Conservation (phyloP, 2,113 vertebrate genomes). For the Actinemys pallida region DNA sequence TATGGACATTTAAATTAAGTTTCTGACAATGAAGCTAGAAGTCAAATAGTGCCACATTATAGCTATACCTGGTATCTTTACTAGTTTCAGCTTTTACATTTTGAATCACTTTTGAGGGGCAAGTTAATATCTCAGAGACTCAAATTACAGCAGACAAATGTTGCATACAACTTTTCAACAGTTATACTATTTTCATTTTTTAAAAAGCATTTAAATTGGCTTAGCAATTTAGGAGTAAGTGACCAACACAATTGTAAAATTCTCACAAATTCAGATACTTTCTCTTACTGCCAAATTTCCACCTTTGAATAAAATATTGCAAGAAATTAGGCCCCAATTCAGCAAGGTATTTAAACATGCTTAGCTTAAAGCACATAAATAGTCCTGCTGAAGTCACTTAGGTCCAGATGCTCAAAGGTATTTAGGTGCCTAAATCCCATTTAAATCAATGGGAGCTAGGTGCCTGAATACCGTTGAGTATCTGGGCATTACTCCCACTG, state of each 20-base stretch:
- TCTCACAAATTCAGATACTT: neutral
- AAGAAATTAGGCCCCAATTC: neutral
- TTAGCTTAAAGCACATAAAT: neutral
- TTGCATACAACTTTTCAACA: slow-evolving; percentile 15
- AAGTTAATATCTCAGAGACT: neutral
- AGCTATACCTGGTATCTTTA: neutral
- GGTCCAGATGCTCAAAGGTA: neutral
- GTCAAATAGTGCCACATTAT: neutral
- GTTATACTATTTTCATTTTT: neutral
- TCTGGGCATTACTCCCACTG: neutral
- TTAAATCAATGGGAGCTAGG: neutral
- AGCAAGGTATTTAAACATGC: neutral
- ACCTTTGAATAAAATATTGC: neutral
- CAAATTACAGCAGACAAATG: neutral
- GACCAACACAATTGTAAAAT: neutral
- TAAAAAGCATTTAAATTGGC: neutral
- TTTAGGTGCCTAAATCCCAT: neutral
- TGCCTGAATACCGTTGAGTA: neutral
- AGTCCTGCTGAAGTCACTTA: neutral
- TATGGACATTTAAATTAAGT: slow-evolving; percentile 57
- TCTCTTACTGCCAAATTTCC: neutral
- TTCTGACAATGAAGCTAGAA: slow-evolving; percentile 44
- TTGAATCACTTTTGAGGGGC: neutral
- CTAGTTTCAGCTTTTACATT: neutral
- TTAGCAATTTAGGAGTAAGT: neutral